These are phyloP conservation scores for Acipenser ruthenus DNA, from an alignment of 2,797 vertebrate species.

Conservation along the genomic window DNA sequence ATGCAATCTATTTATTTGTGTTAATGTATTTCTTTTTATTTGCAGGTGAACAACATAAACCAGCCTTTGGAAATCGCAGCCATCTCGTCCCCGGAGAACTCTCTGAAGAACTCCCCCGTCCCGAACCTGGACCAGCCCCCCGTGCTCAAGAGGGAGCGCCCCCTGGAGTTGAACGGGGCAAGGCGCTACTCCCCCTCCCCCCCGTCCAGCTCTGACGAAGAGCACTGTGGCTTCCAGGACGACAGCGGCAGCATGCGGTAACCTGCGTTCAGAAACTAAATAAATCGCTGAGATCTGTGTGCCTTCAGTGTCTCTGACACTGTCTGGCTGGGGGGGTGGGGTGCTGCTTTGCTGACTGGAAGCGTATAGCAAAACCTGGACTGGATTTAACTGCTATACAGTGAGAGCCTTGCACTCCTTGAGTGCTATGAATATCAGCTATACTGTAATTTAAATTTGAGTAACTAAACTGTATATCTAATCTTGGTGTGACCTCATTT, in stretches of 20 bases:
- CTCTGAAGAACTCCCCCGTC: constrained; percentile 75
- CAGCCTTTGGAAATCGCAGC: constrained; percentile 97
- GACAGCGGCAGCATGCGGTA: constrained; percentile 65
- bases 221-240: constrained; percentile 56
- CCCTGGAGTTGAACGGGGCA: constrained; percentile 63
- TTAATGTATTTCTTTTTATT: background rate
- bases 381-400: too few species aligned
- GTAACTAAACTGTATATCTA: too few species aligned
- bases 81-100: constrained; percentile 95
- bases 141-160: constrained; percentile 86
- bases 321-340: too few species aligned
- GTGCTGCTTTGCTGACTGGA: background rate
- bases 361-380: too few species aligned
- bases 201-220: constrained; percentile 58
- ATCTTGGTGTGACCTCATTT: too few species aligned
- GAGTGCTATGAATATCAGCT: too few species aligned
- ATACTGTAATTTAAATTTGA: too few species aligned
- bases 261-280: background rate
- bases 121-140: constrained; percentile 88
- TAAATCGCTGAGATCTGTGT: too few species aligned
- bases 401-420: too few species aligned
- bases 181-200: constrained; percentile 56
- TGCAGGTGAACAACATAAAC: constrained; percentile 95
- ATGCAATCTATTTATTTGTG: constrained; percentile 1
- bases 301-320: too few species aligned